Base-by-base conservation (phyloP, 2,797 vertebrate genomes). In the Sebastes trivittatus region DNA sequence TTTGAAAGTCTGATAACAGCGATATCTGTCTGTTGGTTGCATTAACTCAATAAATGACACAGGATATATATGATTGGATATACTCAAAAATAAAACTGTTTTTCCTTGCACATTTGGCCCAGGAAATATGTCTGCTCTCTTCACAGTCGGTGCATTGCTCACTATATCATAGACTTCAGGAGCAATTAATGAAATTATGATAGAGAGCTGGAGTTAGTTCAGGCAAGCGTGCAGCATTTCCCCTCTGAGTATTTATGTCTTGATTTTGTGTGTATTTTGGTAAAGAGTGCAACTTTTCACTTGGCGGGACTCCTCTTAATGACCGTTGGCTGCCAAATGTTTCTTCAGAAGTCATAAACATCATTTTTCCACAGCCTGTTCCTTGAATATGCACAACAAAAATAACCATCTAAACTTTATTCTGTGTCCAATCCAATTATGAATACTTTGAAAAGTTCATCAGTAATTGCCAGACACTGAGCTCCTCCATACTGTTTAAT, bases 381-480 rank as follows among this genome's bases (percentile, higher is more conserved):
- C 91, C 87, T 83, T 79, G 82, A 94, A 93, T 92, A 88, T 90
- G 92, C 91, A 89, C 85, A 87, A 90, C 91, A 92, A 87, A 93
- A 94, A 94, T 92, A 94, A 83, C 88, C 87, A 72, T 86, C 84
- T 64, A 73, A 93, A 94, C 89, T 92, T 94, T 94, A 90, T 91
- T 91, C 93, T 72, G 88, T 75, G 88, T 92, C 93, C 93, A 94
- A 92, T 95, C 94, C 95, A 94, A 95, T 96, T 95, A 95, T 49
- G 74, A 79, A 75, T 58, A 88, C 89, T 94, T 93, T 92, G 87
- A 92, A 83, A 92, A 92, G 90, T 92, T 91, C 85, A 89, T 85
- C 89, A 81, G 68, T 76, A 79, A 83, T 87, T 83, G 87, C 81
- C 67, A 88, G 78, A 82, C 84, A 55, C 63, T 62, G 81, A 42